phyloP scores from a whole-genome alignment of 2,888 invertebrate species.

The Nysson spinosus region DNA sequence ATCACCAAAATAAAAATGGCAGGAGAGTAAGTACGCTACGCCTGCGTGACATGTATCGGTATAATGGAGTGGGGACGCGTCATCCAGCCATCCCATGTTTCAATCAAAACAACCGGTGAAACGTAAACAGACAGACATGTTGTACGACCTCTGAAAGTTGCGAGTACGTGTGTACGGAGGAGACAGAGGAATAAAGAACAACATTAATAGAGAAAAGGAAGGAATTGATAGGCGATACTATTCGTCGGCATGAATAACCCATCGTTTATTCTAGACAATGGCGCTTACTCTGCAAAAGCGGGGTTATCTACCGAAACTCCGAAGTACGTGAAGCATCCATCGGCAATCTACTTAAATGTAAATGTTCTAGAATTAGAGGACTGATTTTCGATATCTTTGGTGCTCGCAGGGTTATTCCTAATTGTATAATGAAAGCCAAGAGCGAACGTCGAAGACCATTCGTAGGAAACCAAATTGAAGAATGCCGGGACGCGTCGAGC shows the following conservation, averaged over 20 bases:
- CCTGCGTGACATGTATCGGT: no score
- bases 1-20: no score
- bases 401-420: slow-evolving; percentile 85
- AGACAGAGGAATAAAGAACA: neutral
- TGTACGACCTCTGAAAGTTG: no score
- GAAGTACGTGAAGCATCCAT: slow-evolving; percentile 80
- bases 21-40: no score
- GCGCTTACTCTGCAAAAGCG: slow-evolving; percentile 91
- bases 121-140: no score
- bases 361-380: neutral
- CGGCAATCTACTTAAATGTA: no score
- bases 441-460: slow-evolving; percentile 96
- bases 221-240: neutral
- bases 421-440: slow-evolving; percentile 98
- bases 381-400: neutral
- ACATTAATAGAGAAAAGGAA: neutral
- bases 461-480: slow-evolving; percentile 95
- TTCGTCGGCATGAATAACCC: slow-evolving; percentile 67
- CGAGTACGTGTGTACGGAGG: no score
- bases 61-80: no score
- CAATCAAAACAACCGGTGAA: no score
- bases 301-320: slow-evolving; percentile 86
- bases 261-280: slow-evolving; percentile 90
- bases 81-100: no score
- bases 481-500: slow-evolving; percentile 96